Conservation (phyloP, 2,888 invertebrate species). For the Lasioglossum vierecki region DNA sequence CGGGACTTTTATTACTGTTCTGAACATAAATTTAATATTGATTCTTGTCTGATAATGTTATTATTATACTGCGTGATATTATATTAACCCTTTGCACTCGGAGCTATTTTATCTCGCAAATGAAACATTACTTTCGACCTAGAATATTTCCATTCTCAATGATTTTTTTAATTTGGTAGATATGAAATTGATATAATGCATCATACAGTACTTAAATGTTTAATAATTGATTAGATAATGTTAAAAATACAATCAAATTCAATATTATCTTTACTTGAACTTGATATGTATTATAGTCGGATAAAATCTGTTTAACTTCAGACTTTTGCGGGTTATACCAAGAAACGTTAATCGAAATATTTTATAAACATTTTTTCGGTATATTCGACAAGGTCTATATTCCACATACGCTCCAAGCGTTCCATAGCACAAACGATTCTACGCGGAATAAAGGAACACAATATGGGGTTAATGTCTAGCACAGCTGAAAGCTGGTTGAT, state of each 20-base stretch:
- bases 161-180: too few relatives aligned
- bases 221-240: too few relatives aligned
- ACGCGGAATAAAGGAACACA: neutral
- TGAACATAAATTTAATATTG: neutral
- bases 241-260: neutral
- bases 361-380: neutral
- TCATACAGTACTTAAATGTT: too few relatives aligned
- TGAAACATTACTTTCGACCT: too few relatives aligned
- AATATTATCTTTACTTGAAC: neutral
- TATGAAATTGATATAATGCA: too few relatives aligned
- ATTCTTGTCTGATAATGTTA: neutral
- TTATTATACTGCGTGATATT: neutral
- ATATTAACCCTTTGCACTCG: neutral
- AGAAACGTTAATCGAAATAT: neutral
- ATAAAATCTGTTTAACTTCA: neutral
- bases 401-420: neutral
- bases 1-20: neutral
- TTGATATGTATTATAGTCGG: neutral
- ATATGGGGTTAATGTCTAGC: slow-evolving; percentile 10
- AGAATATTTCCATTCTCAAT: too few relatives aligned
- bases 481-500: neutral
- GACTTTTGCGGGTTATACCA: neutral
- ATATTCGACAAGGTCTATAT: neutral
- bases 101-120: too few relatives aligned
- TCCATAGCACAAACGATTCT: neutral